phyloP scores from a whole-genome alignment of 1,140 invertebrate species.

The Lerema accius region DNA sequence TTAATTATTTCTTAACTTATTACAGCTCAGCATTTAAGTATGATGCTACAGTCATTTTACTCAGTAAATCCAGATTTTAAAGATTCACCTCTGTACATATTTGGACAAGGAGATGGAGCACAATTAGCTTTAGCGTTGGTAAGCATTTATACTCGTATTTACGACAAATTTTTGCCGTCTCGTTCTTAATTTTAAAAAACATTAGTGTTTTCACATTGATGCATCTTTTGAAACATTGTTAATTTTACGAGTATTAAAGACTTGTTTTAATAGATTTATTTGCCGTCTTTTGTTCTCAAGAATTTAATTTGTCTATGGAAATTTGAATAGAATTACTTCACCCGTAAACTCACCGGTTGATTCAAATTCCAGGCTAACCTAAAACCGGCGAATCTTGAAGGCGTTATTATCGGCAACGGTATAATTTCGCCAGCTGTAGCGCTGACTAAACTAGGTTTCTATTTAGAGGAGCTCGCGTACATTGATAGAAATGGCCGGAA shows the following conservation, averaged over 20 bases:
- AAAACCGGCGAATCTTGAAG: conserved; percentile 83
- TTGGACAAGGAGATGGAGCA: conserved; percentile 88
- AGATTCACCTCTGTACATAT: conserved; percentile 85
- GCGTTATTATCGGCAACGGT: conserved; percentile 88
- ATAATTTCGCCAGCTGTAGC: conserved; percentile 87
- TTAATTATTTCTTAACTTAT: too few species aligned
- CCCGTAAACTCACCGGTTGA: too few species aligned
- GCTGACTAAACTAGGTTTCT: conserved; percentile 68
- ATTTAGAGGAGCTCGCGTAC: conserved; percentile 70
- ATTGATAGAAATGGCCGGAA: conserved; percentile 57
- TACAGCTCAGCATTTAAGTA: conserved; percentile 83
- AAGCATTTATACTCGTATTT: too few species aligned
- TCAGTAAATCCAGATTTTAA: conserved; percentile 79
- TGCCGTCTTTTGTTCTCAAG: too few species aligned
- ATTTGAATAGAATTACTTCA: too few species aligned
- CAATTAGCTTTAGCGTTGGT: conserved; percentile 86
- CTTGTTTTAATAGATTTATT: too few species aligned
- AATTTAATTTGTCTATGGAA: too few species aligned
- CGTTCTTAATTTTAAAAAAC: too few species aligned
- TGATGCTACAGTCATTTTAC: conserved; percentile 83
- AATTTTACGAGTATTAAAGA: too few species aligned
- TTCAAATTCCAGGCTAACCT: conserved; percentile 39
- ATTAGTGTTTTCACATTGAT: too few species aligned
- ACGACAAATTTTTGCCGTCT: too few species aligned
- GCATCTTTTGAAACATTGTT: too few species aligned